phyloP scores from a whole-genome alignment of 2,888 invertebrate species.

The Sialis lutaria region DNA sequence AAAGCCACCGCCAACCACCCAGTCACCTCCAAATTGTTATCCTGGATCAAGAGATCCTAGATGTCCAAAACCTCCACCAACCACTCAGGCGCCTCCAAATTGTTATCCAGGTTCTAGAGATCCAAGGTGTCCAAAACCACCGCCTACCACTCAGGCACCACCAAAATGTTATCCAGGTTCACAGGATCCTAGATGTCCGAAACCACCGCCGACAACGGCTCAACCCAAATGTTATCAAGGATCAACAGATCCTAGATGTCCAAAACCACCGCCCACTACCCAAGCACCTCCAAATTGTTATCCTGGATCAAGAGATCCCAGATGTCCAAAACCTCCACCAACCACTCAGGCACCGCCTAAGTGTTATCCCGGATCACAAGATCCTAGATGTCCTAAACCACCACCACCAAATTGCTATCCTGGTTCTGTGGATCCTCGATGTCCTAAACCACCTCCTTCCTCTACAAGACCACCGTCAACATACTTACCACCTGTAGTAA shows the following conservation, averaged over 20 bases:
- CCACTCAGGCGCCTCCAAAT: slow-evolving; percentile 11
- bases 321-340: slow-evolving; percentile 16
- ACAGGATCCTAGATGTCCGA: slow-evolving; percentile 18
- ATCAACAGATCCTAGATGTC: slow-evolving; percentile 13
- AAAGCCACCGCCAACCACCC: slow-evolving; percentile 14
- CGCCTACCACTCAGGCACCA: slow-evolving; percentile 14
- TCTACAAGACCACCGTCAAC: slow-evolving; percentile 10
- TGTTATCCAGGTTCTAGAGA: slow-evolving; percentile 22
- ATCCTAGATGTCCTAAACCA: slow-evolving; percentile 18
- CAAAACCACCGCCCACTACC: slow-evolving; percentile 7
- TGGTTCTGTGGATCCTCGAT: slow-evolving; percentile 21
- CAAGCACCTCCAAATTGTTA: slow-evolving; percentile 13
- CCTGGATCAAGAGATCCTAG: slow-evolving; percentile 22
- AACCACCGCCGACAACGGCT: slow-evolving; percentile 11
- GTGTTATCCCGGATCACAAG: slow-evolving; percentile 21
- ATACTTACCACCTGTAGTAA: slow-evolving; percentile 10
- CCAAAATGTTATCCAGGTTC: slow-evolving; percentile 16
- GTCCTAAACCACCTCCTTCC: slow-evolving; percentile 15
- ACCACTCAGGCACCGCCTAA: slow-evolving; percentile 12
- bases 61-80: slow-evolving; percentile 14
- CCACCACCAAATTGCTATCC: slow-evolving; percentile 21
- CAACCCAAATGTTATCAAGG: slow-evolving; percentile 15
- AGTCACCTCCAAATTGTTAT: slow-evolving; percentile 23
- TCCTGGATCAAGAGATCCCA: slow-evolving; percentile 17
- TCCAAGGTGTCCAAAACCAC: slow-evolving; percentile 19